Percentiles rank a stretch among this genome's conserved stretches.
phyloP scores from a whole-genome alignment of 1,140 invertebrate species.

The Metopolophium dirhodum region DNA sequence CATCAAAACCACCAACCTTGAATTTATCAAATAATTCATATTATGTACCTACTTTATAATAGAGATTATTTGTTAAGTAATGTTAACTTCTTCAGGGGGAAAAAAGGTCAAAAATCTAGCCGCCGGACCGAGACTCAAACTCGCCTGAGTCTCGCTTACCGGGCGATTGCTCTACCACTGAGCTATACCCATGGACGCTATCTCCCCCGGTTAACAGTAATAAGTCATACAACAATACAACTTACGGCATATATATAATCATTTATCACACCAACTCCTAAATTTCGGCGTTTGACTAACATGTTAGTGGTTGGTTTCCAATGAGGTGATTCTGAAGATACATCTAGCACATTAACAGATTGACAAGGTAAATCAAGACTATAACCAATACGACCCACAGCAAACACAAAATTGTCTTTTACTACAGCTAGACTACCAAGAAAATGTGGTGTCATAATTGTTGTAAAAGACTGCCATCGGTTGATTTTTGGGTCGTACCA shows the following conservation, averaged over 20 bases:
- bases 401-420: conserved; percentile 75
- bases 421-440: conserved; percentile 83
- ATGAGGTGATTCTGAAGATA: conserved; percentile 66
- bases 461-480: conserved; percentile 73
- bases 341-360: conserved; percentile 71
- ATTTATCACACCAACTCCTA: conserved; percentile 90
- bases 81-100: too few species aligned
- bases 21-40: conserved; percentile 22
- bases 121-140: too few species aligned
- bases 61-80: background rate
- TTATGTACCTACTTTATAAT: background rate
- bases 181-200: too few species aligned
- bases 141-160: too few species aligned
- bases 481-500: conserved; percentile 67
- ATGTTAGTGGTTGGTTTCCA: conserved; percentile 79
- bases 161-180: too few species aligned
- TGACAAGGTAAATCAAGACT: conserved; percentile 84
- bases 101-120: too few species aligned
- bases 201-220: too few species aligned
- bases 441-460: conserved; percentile 70
- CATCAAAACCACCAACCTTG: conserved; percentile 89
- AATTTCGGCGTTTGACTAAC: conserved; percentile 73
- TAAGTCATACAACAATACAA: conserved; percentile 28
- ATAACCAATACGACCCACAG: conserved; percentile 80
- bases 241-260: conserved; percentile 86